These are phyloP conservation scores for Callospermophilus lateralis DNA, from an alignment of 2,113 vertebrate genomes.

Conservation along the genomic window DNA sequence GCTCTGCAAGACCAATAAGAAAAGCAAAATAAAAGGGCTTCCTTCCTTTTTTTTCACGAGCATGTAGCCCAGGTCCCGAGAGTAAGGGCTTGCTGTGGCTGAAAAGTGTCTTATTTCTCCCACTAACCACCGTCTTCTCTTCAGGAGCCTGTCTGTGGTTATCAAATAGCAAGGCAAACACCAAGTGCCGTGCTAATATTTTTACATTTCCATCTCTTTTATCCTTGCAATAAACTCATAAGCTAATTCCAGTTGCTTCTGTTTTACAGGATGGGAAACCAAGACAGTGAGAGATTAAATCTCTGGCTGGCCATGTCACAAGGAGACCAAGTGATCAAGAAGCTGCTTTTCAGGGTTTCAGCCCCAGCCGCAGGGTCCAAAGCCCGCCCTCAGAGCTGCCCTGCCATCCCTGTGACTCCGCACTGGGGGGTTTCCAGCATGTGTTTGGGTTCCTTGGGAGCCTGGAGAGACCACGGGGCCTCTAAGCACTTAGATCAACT, in stretches of 20 bases:
- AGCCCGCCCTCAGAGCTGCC: fast-evolving
- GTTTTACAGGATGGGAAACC: background rate
- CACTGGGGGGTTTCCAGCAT: background rate
- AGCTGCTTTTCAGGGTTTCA: background rate
- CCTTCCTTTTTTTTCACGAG: background rate
- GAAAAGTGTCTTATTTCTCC: no score
- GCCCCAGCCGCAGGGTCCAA: background rate
- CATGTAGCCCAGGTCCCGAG: no score
- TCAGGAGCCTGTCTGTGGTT: background rate
- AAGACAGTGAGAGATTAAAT: background rate
- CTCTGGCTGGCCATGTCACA: background rate
- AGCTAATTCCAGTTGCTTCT: background rate
- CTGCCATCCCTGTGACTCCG: fast-evolving
- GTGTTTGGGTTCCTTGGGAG: background rate
- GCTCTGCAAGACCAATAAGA: no score
- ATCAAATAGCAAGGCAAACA: background rate
- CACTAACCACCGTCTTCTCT: background rate
- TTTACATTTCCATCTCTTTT: background rate
- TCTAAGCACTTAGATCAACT: background rate
- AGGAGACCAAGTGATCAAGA: fast-evolving
- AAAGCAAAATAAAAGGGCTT: background rate
- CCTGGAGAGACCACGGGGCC: background rate
- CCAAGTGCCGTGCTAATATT: fast-evolving
- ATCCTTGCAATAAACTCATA: background rate
- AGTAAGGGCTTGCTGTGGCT: background rate